Evolutionary conservation across 2,797 vertebrate species (phyloP).

Genomic region (Florisuga fusca): DNA sequence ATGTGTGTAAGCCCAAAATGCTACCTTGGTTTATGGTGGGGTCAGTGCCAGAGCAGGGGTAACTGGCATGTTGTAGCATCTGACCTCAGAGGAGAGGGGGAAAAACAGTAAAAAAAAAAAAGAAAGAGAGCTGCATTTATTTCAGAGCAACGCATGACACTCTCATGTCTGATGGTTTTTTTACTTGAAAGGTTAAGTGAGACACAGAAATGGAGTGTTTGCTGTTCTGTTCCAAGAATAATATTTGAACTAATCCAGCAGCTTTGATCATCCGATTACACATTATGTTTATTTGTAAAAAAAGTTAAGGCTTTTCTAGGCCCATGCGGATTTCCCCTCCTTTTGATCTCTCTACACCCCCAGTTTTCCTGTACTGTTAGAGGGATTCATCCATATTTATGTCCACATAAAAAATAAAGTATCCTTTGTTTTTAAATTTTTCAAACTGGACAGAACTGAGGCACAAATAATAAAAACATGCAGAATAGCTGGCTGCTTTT

Average conservation of each 20-base stretch:
- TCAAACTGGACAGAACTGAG: background rate
- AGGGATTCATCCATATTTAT: background rate
- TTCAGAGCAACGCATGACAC: background rate
- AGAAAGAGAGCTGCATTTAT: background rate
- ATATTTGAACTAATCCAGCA: background rate
- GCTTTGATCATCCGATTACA: background rate
- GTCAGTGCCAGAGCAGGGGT: rapidly evolving
- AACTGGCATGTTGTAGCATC: rapidly evolving
- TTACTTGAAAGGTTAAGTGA: background rate
- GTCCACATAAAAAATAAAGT: background rate
- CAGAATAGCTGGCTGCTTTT: background rate
- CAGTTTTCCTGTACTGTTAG: background rate
- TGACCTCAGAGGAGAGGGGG: background rate
- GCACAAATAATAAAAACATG: background rate
- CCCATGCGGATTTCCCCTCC: background rate
- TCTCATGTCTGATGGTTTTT: background rate
- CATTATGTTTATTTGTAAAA: background rate
- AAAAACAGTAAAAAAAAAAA: rapidly evolving
- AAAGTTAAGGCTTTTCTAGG: background rate
- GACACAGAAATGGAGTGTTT: background rate
- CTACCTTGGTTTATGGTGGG: rapidly evolving
- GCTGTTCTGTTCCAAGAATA: conserved; percentile 2
- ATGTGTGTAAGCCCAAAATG: background rate
- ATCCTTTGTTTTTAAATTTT: background rate
- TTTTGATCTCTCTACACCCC: background rate